Base-by-base conservation (phyloP, 64 coral and sea anemone genomes). In the Dendronephthya gigantea region DNA sequence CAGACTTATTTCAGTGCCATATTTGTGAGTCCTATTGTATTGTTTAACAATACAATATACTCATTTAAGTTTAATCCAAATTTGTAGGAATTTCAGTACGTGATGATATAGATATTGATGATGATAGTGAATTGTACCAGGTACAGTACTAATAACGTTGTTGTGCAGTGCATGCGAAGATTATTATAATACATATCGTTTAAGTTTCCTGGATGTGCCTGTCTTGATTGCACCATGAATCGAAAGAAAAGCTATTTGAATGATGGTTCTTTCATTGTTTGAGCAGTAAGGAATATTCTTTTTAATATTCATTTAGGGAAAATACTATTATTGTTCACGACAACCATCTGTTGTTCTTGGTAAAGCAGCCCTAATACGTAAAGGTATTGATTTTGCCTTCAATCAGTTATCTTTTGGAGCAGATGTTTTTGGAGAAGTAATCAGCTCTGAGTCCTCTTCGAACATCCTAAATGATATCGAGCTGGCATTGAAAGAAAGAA, bases 361-460 rank as follows among this genome's bases (percentile, higher is more conserved):
- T 5, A 85, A 85, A 58, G 15, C 58, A 32, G 84, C 50, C 9
- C n/a, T 62, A 35, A 85, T 85, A 22, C 84, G 39, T 2, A 31
- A 38, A 4, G 84, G 84, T 23, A 38, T 85, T 29, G 50, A 85
- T 58, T 85, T 85, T 35, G 84, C 84, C n/a, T 9, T 85, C 49
- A 33, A 35, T 29, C 49, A 85, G 31, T 35, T 85, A 36, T 13
- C 49, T 35, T 62, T 16, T 38, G 51, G 84, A 34, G 51, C 39
- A 3, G 33, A 49, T 13, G 32, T 39, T 1, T 85, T 85, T 65
- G 38, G 62, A 85, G 7, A 38, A 38, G 47, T 85, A 12, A 58
- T 85, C 84, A 59, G 49, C 49, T 35, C 13, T 32, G 51, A 17
- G 13, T 17, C 33, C 31, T 85, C 84, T 25, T 36, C 31, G 7